A percentile compares a stretch with the other conserved stretches of the same genome.
Conservation (phyloP, 2,888 invertebrate species). For the Gerris lacustris region DNA sequence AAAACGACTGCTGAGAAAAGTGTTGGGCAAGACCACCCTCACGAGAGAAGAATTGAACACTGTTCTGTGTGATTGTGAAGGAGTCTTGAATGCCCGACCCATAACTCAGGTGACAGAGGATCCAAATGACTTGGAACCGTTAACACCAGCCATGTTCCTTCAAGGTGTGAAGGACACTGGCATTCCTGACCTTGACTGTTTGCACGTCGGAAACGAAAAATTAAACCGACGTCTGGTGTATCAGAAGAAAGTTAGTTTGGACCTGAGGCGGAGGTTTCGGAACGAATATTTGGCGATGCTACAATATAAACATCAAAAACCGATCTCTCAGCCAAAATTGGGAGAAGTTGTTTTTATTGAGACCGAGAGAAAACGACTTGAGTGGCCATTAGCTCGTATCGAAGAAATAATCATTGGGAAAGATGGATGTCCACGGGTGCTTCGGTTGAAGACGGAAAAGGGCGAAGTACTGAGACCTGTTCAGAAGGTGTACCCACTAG, state of each 20-base stretch:
- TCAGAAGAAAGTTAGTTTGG: neutral
- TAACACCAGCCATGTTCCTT: neutral
- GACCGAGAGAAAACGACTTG: neutral
- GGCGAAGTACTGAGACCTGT: neutral
- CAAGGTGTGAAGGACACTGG: neutral
- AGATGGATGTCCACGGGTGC: neutral
- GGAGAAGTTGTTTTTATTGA: neutral
- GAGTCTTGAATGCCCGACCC: conserved; percentile 18
- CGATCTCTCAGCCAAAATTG: neutral
- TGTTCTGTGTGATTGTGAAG: conserved; percentile 19
- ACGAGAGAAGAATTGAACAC: conserved; percentile 18
- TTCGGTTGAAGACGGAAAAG: neutral
- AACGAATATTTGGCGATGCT: neutral
- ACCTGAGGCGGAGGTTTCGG: neutral
- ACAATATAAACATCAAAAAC: neutral
- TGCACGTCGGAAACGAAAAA: neutral
- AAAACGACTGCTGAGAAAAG: conserved; percentile 17
- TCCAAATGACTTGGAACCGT: neutral
- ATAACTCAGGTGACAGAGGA: conserved; percentile 18
- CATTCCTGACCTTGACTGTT: neutral
- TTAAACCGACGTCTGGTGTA: neutral
- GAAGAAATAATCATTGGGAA: neutral
- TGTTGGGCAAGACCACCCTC: conserved; percentile 12
- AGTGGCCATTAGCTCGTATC: neutral
- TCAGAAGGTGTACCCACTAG: neutral